A percentile compares a stretch with the other conserved stretches of the same genome.
Conservation (phyloP, 1,140 invertebrate species). For the Chrysopa pallens region DNA sequence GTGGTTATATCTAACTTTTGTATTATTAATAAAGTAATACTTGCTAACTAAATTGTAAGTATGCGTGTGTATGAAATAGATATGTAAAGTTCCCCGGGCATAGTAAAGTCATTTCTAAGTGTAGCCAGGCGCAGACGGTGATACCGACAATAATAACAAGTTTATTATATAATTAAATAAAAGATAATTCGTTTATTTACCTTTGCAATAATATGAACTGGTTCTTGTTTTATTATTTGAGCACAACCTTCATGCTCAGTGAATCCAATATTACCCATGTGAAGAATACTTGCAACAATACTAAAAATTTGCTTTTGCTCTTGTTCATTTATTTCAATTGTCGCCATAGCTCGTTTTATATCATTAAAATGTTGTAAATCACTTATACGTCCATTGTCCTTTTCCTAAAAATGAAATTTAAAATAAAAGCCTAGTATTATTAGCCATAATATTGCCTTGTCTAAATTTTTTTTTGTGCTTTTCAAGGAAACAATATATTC, state of each 20-base stretch:
- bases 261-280: conserved; percentile 61
- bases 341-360: conserved; percentile 45
- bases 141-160: neutral
- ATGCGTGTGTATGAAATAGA: too few species aligned
- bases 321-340: conserved; percentile 41
- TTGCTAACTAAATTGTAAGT: too few species aligned
- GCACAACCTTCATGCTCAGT: conserved; percentile 45
- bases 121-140: too few species aligned
- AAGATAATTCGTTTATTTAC: conserved; percentile 18
- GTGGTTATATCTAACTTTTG: too few species aligned
- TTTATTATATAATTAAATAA: neutral
- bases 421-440: neutral
- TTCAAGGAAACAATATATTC: too few species aligned
- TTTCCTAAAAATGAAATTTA: conserved; percentile 13
- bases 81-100: too few species aligned
- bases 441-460: too few species aligned
- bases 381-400: conserved; percentile 25
- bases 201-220: conserved; percentile 32
- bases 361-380: conserved; percentile 44
- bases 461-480: too few species aligned
- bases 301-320: conserved; percentile 60
- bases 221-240: conserved; percentile 37
- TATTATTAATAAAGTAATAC: too few species aligned
- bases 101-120: too few species aligned
- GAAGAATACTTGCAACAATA: conserved; percentile 60